Conservation (phyloP, 2,888 invertebrate species). For the Autographa pulchrina region DNA sequence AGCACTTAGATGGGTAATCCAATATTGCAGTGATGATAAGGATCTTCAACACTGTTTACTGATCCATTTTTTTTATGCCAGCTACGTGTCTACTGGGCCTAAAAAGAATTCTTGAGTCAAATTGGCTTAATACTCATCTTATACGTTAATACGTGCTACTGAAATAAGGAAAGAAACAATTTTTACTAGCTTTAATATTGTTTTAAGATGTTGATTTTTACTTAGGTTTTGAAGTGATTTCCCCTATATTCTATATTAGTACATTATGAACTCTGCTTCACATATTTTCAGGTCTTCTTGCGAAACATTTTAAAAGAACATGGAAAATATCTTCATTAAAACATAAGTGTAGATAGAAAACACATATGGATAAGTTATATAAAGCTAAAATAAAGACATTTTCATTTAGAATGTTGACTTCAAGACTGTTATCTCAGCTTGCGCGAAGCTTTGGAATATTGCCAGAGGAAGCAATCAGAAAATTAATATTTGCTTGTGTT, state of each 20-base stretch:
- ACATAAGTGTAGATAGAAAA: not conserved
- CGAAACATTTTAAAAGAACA: not conserved
- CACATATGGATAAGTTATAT: not conserved
- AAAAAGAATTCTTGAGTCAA: not conserved
- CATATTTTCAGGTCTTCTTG: not conserved
- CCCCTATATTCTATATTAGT: too few relatives aligned
- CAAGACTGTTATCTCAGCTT: conserved; percentile 32
- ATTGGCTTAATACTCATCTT: not conserved
- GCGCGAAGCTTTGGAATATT: conserved; percentile 42
- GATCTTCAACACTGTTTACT: not conserved
- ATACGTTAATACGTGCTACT: too few relatives aligned
- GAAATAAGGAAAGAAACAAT: not conserved
- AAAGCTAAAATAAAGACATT: not conserved
- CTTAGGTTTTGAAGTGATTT: too few relatives aligned
- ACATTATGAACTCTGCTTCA: too few relatives aligned
- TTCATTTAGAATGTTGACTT: conserved; percentile 34
- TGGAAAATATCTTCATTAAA: not conserved
- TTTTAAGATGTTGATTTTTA: too few relatives aligned
- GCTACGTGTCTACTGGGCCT: not conserved
- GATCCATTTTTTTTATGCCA: not conserved
- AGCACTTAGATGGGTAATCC: not conserved
- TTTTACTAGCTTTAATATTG: not conserved
- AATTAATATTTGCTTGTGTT: conserved; percentile 59
- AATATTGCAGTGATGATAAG: not conserved
- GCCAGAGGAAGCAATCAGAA: conserved; percentile 55